Conservation (phyloP, 2,797 vertebrate species). For the Hozukius guyotensis region DNA sequence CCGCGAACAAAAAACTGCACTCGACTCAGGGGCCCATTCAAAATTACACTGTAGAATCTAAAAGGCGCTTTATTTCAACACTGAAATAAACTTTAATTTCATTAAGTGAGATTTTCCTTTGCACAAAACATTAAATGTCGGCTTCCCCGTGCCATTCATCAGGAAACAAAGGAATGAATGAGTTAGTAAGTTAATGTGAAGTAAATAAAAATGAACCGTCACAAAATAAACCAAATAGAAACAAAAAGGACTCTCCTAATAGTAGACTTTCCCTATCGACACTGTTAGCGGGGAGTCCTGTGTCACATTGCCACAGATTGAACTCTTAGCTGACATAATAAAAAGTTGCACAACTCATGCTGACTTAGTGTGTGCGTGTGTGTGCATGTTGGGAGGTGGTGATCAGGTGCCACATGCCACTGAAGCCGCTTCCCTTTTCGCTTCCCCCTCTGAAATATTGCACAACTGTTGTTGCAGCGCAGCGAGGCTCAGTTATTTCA, state of each 20-base stretch:
- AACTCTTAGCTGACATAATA: slow-evolving; percentile 71
- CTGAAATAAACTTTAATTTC: neutral
- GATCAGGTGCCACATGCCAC: slow-evolving; percentile 79
- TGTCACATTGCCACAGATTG: slow-evolving; percentile 57
- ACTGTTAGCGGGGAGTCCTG: slow-evolving; percentile 10
- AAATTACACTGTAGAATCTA: neutral
- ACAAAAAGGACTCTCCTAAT: slow-evolving; percentile 35
- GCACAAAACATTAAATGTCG: neutral
- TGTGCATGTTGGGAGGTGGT: slow-evolving; percentile 23
- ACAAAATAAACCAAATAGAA: neutral
- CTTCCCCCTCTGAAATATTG: slow-evolving; percentile 78
- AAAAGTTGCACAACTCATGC: slow-evolving; percentile 70
- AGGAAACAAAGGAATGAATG: neutral
- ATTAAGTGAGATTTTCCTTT: neutral
- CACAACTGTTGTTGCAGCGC: slow-evolving; percentile 72
- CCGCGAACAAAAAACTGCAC: neutral
- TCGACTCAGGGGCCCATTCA: neutral
- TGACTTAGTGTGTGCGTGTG: slow-evolving; percentile 1
- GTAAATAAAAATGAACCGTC: slow-evolving; percentile 5
- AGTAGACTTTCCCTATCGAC: neutral
- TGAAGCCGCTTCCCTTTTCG: slow-evolving; percentile 78
- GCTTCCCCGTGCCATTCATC: neutral
- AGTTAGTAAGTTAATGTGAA: neutral
- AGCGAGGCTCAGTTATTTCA: slow-evolving; percentile 65
- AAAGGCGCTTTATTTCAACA: neutral